phyloP scores from a whole-genome alignment of 1,140 invertebrate genomes.

The Nymphalis io region DNA sequence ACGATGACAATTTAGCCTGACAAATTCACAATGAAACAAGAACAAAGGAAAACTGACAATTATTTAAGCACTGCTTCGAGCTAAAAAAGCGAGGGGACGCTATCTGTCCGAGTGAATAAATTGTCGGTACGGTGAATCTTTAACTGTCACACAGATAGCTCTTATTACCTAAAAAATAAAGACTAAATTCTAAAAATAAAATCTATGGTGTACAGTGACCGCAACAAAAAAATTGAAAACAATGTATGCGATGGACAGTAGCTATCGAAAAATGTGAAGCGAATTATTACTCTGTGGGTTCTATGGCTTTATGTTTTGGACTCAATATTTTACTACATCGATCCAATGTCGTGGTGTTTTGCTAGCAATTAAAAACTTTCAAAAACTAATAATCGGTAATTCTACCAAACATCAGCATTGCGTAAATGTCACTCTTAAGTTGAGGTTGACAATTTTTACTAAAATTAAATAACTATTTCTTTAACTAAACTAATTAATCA shows the following conservation, averaged over 20 bases:
- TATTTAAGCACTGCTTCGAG: slow-evolving; percentile 62
- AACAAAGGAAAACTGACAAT: slow-evolving; percentile 55
- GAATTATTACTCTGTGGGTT: slow-evolving; percentile 30
- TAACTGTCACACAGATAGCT: neutral
- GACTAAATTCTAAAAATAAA: neutral
- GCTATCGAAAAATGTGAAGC: slow-evolving; percentile 29
- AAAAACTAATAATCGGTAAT: too few relatives aligned
- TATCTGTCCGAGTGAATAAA: slow-evolving; percentile 63
- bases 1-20: slow-evolving; percentile 1
- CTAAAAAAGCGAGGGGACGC: slow-evolving; percentile 48
- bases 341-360: neutral
- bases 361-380: neutral
- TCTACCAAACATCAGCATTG: too few relatives aligned
- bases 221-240: slow-evolving; percentile 42
- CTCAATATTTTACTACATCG: neutral
- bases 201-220: slow-evolving; percentile 12
- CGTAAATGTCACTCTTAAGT: too few relatives aligned
- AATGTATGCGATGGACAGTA: slow-evolving; percentile 26
- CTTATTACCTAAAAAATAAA: slow-evolving; percentile 16
- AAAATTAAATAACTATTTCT: too few relatives aligned
- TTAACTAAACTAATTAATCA: too few relatives aligned
- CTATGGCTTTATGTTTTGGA: neutral
- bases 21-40: slow-evolving; percentile 4
- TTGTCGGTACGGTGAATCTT: slow-evolving; percentile 43
- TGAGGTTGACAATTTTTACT: too few relatives aligned